Base-by-base conservation (phyloP, 2,888 invertebrate species). In the Monopis laevigella region DNA sequence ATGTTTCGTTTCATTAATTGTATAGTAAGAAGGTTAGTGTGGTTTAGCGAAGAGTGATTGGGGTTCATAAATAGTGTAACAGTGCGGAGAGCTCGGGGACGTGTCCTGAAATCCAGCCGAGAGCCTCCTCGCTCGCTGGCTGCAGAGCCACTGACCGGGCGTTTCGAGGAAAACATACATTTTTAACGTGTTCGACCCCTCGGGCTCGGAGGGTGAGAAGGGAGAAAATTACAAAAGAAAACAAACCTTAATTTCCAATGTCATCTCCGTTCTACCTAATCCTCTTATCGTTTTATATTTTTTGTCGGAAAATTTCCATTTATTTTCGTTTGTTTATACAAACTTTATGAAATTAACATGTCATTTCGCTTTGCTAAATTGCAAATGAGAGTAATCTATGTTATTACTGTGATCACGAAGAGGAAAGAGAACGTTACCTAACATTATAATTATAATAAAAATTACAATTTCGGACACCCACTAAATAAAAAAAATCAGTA, bases 221-320 rank as follows among this genome's bases (percentile, higher is more conserved):
- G 74, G 74, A 64, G 71, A 65, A 69, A 75, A 78, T 78, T 77
- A 80, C 78, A 78, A 80, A 78, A 73, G 75, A 77, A 80, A 78
- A 78, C 77, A 77, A 36, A 63, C 77, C 80, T 78, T 78, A 80
- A 80, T 80, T 78, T 78, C 78, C 77, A 80, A 77, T 77, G 80
- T 78, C 80, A 80, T 80, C 77, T 78, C 78, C 77, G 77, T 68
- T 73, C 73, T 71, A 64, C 70, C 68, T 80, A 78, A 80, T 80
- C 80, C 69, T 78, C 78, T 80, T 80, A 78, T 73, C 74, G 74
- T 72, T 77, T 62, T 77, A 74, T 78, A 73, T 78, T 77, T n/a
- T 74, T 59, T 72, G 69, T 65, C 72, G 74, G 75, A 78, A 75
- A 78, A 77, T 77, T 80, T 36, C 17, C 73, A 77, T 78, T 77